Conservation (phyloP, 2,797 vertebrate species). For the Sebastes steindachneri region DNA sequence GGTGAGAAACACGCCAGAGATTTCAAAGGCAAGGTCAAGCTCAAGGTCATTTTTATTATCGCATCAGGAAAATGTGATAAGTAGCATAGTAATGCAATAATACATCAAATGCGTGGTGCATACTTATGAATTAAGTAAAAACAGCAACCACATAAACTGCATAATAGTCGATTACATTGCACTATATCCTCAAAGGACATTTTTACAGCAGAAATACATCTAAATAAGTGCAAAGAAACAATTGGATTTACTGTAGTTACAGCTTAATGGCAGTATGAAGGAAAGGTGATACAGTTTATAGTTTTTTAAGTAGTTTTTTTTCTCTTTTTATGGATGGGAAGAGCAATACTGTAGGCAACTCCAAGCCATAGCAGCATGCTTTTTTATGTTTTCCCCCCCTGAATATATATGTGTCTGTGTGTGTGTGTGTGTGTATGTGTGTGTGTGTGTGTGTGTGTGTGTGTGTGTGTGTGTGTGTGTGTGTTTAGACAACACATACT, state of each 20-base stretch:
- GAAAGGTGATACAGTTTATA: slow-evolving; percentile 45
- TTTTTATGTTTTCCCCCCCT: not conserved
- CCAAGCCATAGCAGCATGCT: slow-evolving; percentile 4
- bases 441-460: not conserved
- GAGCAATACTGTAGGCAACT: slow-evolving; percentile 12
- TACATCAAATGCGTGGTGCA: not conserved
- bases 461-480: slow-evolving; percentile 11
- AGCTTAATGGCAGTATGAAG: slow-evolving; percentile 34
- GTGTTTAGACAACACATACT: slow-evolving; percentile 74
- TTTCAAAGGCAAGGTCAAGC: slow-evolving; percentile 48
- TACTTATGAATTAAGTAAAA: not conserved
- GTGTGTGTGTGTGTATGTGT: not conserved
- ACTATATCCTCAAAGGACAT: not conserved
- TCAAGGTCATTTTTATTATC: slow-evolving; percentile 44
- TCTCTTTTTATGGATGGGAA: not conserved
- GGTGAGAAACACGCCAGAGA: slow-evolving; percentile 50
- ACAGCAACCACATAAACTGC: not conserved
- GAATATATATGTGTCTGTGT: not conserved
- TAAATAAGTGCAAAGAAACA: not conserved
- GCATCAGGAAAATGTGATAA: slow-evolving; percentile 5
- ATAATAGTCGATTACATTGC: not conserved
- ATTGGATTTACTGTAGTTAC: slow-evolving; percentile 52
- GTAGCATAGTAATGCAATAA: not conserved
- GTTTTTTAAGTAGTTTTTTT: slow-evolving; percentile 19
- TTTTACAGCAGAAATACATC: slow-evolving; percentile 17